Evolutionary conservation across 2,113 vertebrate genomes (phyloP).

Genomic region (Bos indicus): DNA sequence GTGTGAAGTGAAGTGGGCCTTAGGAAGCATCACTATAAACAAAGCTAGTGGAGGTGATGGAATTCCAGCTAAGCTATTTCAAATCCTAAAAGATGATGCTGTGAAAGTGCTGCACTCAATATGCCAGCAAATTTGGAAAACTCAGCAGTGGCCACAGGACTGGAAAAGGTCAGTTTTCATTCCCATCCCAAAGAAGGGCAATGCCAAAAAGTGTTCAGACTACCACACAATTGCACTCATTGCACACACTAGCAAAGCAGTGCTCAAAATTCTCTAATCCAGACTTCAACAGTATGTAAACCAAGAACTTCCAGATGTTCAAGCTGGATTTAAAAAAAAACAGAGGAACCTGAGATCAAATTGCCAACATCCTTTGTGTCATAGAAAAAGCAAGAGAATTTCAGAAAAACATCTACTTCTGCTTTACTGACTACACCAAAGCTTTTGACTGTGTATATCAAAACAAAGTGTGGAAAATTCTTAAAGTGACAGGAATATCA

Average conservation of each 20-base stretch:
- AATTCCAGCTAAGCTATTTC: background rate
- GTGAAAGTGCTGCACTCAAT: background rate
- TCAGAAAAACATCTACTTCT: background rate
- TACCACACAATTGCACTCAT: background rate
- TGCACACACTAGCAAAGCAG: background rate
- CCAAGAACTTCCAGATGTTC: background rate
- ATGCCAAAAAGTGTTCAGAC: background rate
- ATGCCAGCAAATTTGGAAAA: background rate
- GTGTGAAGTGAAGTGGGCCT: background rate
- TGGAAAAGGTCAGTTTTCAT: background rate
- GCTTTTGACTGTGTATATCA: background rate
- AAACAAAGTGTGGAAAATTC: background rate
- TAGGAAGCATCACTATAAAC: background rate
- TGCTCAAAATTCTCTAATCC: background rate
- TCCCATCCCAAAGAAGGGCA: background rate
- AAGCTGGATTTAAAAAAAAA: background rate
- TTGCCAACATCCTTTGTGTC: background rate
- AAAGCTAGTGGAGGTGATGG: background rate
- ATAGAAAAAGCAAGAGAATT: background rate
- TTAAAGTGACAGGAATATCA: background rate
- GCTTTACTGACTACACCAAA: background rate
- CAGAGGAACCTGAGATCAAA: background rate
- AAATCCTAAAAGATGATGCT: background rate
- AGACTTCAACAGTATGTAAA: background rate
- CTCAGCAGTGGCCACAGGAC: background rate